phyloP scores from a whole-genome alignment of 2,113 vertebrate genomes.

The Odocoileus hemionus region DNA sequence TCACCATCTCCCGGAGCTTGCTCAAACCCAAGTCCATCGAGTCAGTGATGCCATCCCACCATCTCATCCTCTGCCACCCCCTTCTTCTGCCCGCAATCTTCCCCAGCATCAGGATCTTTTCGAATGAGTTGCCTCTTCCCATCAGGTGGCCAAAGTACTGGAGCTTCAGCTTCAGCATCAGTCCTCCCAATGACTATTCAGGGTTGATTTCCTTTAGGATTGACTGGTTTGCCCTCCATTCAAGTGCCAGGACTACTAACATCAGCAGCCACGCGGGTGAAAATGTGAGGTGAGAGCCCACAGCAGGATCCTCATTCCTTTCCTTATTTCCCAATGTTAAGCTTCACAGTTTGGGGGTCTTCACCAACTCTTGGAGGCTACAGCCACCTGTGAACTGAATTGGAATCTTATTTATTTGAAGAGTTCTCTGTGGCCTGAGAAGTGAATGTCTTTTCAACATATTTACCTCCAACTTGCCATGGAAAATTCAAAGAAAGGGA shows the following conservation, averaged over 20 bases:
- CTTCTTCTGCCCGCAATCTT: neutral
- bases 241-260: fast-evolving
- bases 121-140: neutral
- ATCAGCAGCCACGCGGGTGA: fast-evolving
- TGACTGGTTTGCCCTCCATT: neutral
- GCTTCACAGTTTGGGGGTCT: neutral
- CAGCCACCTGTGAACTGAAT: neutral
- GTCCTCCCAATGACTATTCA: neutral
- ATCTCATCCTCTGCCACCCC: neutral
- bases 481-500: neutral
- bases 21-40: neutral
- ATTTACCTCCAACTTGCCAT: neutral
- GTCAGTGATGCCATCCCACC: neutral
- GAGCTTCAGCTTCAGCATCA: neutral
- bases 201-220: neutral
- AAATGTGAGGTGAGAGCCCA: fast-evolving
- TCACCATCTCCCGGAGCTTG: neutral
- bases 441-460: neutral
- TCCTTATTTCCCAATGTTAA: neutral
- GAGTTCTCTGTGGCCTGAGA: neutral
- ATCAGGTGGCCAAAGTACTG: neutral
- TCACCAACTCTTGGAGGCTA: neutral
- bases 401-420: neutral
- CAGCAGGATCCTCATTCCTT: too few species aligned
- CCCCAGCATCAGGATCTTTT: neutral